These are phyloP conservation scores for Tenebrio molitor DNA, from an alignment of 1,140 invertebrate species.

Conservation along the genomic window DNA sequence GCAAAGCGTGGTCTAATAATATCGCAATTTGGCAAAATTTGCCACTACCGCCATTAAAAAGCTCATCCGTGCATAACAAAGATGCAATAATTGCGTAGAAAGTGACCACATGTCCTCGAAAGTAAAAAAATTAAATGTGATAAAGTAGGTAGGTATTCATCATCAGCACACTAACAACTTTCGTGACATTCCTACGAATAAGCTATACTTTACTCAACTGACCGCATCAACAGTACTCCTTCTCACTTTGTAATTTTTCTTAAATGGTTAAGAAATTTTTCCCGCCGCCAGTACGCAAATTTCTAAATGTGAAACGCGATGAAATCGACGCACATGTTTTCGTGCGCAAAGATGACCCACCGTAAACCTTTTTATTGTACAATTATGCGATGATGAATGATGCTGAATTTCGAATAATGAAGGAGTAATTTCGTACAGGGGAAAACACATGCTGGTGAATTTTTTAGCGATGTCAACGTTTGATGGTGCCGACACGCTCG, in stretches of 20 bases:
- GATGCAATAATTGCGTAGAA: conserved; percentile 49
- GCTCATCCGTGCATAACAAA: conserved; percentile 28
- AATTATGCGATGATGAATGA: conserved; percentile 25
- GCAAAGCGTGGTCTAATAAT: background rate
- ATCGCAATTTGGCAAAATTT: background rate
- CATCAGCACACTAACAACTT: conserved; percentile 47
- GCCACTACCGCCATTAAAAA: conserved; percentile 7
- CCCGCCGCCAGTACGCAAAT: conserved; percentile 8
- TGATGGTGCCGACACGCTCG: conserved; percentile 30
- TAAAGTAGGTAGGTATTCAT: conserved; percentile 42
- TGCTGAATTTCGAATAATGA: conserved; percentile 14
- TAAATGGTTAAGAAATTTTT: background rate
- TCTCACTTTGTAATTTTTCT: conserved; percentile 28
- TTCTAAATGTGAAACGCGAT: conserved; percentile 27
- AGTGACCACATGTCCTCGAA: conserved; percentile 50
- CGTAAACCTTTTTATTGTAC: conserved; percentile 20
- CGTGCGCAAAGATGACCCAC: background rate
- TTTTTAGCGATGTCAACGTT: background rate
- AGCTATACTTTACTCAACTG: conserved; percentile 37
- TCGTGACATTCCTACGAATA: conserved; percentile 45
- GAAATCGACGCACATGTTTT: conserved; percentile 9
- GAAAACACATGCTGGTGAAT: conserved; percentile 12
- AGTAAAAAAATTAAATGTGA: conserved; percentile 46
- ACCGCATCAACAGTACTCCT: conserved; percentile 17
- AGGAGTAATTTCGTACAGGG: conserved; percentile 12